Evolutionary conservation across 1,140 invertebrate genomes (phyloP).

Genomic region (Pseudobourletiella spinata): DNA sequence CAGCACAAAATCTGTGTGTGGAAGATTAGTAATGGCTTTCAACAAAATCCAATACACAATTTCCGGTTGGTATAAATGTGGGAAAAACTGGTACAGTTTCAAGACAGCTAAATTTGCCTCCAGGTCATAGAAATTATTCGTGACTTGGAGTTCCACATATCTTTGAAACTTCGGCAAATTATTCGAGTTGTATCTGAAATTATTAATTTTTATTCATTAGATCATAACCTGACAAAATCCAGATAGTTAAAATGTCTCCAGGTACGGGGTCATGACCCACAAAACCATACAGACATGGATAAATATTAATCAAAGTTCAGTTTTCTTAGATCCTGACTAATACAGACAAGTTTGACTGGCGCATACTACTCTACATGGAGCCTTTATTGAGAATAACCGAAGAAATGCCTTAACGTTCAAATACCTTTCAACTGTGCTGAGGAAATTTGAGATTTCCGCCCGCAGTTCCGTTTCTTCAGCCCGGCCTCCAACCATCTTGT

Average conservation of each 20-base stretch:
- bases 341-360: too few species aligned
- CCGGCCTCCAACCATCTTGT: conserved; percentile 29
- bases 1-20: conserved; percentile 91
- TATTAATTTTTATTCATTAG: background rate
- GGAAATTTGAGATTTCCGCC: conserved; percentile 14
- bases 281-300: too few species aligned
- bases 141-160: conserved; percentile 86
- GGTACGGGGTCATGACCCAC: too few species aligned
- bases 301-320: too few species aligned
- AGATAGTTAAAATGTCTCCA: background rate
- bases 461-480: conserved; percentile 24
- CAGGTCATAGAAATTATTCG: conserved; percentile 88
- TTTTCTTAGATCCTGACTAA: too few species aligned
- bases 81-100: conserved; percentile 88
- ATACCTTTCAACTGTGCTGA: conserved; percentile 32
- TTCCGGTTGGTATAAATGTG: conserved; percentile 70
- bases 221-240: background rate
- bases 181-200: conserved; percentile 80
- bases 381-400: background rate
- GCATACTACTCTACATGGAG: background rate
- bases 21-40: conserved; percentile 91
- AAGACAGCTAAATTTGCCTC: conserved; percentile 87
- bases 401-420: background rate
- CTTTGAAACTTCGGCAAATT: conserved; percentile 79
- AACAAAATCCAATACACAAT: conserved; percentile 78